Percentiles rank a stretch among this genome's conserved stretches.
Evolutionary conservation across 2,888 invertebrate genomes (phyloP).

Genomic region (Chymomyza amoena): DNA sequence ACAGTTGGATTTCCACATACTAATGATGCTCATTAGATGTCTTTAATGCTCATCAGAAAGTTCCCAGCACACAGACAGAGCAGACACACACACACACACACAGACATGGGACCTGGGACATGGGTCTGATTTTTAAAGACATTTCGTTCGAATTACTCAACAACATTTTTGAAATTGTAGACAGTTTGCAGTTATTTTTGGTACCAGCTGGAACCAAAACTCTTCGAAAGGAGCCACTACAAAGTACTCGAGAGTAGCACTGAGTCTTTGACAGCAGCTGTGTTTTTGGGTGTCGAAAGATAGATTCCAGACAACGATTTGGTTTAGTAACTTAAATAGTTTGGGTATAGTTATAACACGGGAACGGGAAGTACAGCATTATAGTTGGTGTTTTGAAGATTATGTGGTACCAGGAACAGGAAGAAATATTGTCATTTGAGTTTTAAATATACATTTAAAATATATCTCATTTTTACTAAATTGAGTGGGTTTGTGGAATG

Average conservation of each 20-base stretch:
- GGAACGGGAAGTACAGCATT: not conserved
- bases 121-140: not conserved
- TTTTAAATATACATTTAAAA: no score
- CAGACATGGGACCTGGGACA: not conserved
- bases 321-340: not conserved
- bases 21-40: constrained; percentile 70
- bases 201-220: not conserved
- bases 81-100: not conserved
- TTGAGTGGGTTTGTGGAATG: no score
- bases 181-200: constrained; percentile 54
- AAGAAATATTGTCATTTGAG: not conserved
- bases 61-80: constrained; percentile 33
- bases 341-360: not conserved
- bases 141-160: constrained; percentile 54
- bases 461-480: no score
- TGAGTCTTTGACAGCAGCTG: not conserved
- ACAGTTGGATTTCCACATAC: constrained; percentile 41
- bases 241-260: not conserved
- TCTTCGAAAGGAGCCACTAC: not conserved
- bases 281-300: not conserved
- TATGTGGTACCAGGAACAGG: not conserved
- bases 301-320: not conserved
- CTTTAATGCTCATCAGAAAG: constrained; percentile 52
- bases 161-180: constrained; percentile 43
- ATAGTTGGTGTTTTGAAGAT: not conserved